A percentile compares a stretch with the other conserved stretches of the same genome.
Conservation (phyloP, 1,140 invertebrate species). For the Thalassaphorura encarpata region DNA sequence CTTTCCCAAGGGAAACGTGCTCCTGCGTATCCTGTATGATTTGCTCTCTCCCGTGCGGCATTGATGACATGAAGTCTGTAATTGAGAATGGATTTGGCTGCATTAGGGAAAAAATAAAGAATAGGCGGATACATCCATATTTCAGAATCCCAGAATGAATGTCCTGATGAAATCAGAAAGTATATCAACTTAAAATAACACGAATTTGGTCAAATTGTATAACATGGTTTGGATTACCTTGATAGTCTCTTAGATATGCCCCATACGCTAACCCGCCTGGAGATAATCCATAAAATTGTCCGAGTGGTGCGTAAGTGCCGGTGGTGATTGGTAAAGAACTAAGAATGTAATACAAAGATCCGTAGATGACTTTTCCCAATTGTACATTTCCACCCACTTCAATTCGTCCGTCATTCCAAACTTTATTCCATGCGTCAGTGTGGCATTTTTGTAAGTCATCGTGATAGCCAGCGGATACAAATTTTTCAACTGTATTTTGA, state of each 20-base stretch:
- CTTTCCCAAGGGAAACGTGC: slow-evolving; percentile 43
- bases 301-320: slow-evolving; percentile 14
- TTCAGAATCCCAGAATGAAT: slow-evolving; percentile 45
- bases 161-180: too few relatives aligned
- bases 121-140: slow-evolving; percentile 42
- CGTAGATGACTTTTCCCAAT: slow-evolving; percentile 36
- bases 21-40: slow-evolving; percentile 35
- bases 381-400: slow-evolving; percentile 29
- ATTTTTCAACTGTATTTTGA: too few relatives aligned
- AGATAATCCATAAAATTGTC: slow-evolving; percentile 34
- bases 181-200: too few relatives aligned
- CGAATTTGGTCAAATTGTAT: too few relatives aligned
- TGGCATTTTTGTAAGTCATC: too few relatives aligned
- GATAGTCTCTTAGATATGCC: slow-evolving; percentile 31
- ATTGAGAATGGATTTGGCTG: slow-evolving; percentile 34
- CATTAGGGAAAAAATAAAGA: slow-evolving; percentile 37
- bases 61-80: slow-evolving; percentile 34
- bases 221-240: too few relatives aligned
- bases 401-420: slow-evolving; percentile 29
- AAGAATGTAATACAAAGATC: slow-evolving; percentile 39
- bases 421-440: slow-evolving; percentile 12
- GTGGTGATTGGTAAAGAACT: slow-evolving; percentile 37
- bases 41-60: slow-evolving; percentile 37
- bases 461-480: too few relatives aligned
- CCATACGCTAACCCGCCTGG: slow-evolving; percentile 34